A percentile compares a stretch with the other conserved stretches of the same genome.
These are phyloP conservation scores for Tapirus indicus DNA, from an alignment of 2,797 vertebrate species.

Conservation along the genomic window DNA sequence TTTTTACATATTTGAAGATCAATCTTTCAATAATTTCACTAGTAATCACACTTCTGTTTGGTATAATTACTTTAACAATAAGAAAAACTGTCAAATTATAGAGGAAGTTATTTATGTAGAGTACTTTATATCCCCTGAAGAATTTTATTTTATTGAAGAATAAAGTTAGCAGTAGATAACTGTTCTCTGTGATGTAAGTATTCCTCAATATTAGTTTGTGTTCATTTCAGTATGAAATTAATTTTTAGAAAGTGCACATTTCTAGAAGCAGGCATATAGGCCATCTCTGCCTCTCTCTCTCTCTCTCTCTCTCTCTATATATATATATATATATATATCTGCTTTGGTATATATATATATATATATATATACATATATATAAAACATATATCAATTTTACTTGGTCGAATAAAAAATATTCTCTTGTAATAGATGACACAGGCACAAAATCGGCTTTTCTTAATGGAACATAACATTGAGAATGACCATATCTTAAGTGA, in stretches of 20 bases:
- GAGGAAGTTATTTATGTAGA: not conserved
- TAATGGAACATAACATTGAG: not conserved
- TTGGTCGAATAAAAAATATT: not conserved
- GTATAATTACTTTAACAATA: not conserved
- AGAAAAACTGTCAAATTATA: not conserved
- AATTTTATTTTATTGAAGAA: not conserved
- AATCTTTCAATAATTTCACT: not conserved
- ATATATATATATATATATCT: too few species aligned
- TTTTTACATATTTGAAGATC: not conserved
- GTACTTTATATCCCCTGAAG: not conserved
- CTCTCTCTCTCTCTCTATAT: too few species aligned
- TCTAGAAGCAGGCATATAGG: not conserved
- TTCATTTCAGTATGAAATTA: not conserved
- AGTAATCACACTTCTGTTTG: not conserved
- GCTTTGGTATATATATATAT: not conserved
- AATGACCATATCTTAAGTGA: not conserved
- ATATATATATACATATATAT: not conserved
- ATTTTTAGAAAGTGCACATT: not conserved
- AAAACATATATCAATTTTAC: not conserved
- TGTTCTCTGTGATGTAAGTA: not conserved
- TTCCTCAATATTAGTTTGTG: not conserved
- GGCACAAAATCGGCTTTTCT: not conserved
- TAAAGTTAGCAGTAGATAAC: fast-evolving
- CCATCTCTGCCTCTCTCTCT: not conserved
- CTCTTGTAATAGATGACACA: not conserved